A percentile compares a stretch with the other conserved stretches of the same genome.
Conservation (phyloP, 2,797 vertebrate species). For the Hydrocynus forskahlii region DNA sequence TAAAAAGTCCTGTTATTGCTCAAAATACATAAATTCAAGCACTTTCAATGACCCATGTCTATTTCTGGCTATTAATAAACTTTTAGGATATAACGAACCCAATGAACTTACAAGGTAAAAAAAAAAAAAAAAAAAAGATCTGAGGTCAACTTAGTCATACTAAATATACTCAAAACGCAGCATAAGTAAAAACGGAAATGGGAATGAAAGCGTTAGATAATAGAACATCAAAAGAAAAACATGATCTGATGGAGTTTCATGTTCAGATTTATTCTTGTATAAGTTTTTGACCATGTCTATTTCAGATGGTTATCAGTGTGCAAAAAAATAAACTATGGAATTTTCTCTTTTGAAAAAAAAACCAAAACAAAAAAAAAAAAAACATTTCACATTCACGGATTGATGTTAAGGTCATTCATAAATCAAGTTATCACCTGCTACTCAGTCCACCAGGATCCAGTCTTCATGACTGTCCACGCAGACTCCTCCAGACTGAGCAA, state of each 20-base stretch:
- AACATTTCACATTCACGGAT: slow-evolving; percentile 75
- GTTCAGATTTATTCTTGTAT: slow-evolving; percentile 61
- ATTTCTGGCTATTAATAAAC: too few species aligned
- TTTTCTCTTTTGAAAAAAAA: slow-evolving; percentile 38
- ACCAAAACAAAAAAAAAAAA: slow-evolving; percentile 29
- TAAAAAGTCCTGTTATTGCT: too few species aligned
- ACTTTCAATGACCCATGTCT: too few species aligned
- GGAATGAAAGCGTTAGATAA: too few species aligned
- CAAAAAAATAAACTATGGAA: slow-evolving; percentile 61
- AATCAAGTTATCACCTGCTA: not conserved
- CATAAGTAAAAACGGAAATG: too few species aligned
- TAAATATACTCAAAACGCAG: not conserved
- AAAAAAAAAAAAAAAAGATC: too few species aligned
- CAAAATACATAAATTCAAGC: too few species aligned
- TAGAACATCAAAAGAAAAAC: not conserved
- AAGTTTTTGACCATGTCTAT: slow-evolving; percentile 70
- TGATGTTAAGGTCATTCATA: slow-evolving; percentile 56
- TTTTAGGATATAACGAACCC: too few species aligned
- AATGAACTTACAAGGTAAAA: too few species aligned
- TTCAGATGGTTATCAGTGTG: slow-evolving; percentile 65
- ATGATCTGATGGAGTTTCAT: slow-evolving; percentile 46
- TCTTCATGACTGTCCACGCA: not conserved
- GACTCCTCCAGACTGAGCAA: slow-evolving; percentile 2
- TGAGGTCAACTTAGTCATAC: not conserved
- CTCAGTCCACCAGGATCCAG: not conserved